Conservation (phyloP, 2,888 invertebrate species). For the Cordilura impudica region DNA sequence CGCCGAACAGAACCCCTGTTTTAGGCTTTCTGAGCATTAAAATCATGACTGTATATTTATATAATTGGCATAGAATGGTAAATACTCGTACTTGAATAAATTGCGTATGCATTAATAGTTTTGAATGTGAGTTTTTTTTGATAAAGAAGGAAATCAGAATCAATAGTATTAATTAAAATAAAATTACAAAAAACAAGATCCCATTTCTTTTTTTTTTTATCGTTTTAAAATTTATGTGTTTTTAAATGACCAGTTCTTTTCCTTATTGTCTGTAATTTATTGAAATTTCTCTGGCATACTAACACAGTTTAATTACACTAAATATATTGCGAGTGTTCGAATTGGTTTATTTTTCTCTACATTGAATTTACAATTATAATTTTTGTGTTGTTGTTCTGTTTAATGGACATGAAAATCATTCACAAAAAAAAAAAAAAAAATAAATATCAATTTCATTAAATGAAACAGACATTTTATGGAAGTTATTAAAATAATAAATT, state of each 20-base stretch:
- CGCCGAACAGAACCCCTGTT: background rate
- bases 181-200: constrained; percentile 10
- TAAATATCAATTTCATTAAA: no score
- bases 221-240: constrained; percentile 48
- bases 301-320: constrained; percentile 52
- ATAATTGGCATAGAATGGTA: constrained; percentile 24
- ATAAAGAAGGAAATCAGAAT: constrained; percentile 37
- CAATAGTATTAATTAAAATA: constrained; percentile 49
- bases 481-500: no score
- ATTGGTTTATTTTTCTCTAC: background rate
- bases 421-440: background rate
- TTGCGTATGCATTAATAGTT: background rate
- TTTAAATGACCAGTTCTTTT: constrained; percentile 52
- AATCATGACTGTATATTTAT: background rate
- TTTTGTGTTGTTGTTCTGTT: background rate
- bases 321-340: background rate
- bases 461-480: no score
- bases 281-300: constrained; percentile 52
- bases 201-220: constrained; percentile 5
- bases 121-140: no score
- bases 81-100: constrained; percentile 14
- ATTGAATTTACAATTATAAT: background rate
- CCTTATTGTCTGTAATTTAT: constrained; percentile 16
- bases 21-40: no score
- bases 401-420: background rate